Base-by-base conservation (phyloP, 1,140 invertebrate genomes). In the Dufourea novaeangliae region DNA sequence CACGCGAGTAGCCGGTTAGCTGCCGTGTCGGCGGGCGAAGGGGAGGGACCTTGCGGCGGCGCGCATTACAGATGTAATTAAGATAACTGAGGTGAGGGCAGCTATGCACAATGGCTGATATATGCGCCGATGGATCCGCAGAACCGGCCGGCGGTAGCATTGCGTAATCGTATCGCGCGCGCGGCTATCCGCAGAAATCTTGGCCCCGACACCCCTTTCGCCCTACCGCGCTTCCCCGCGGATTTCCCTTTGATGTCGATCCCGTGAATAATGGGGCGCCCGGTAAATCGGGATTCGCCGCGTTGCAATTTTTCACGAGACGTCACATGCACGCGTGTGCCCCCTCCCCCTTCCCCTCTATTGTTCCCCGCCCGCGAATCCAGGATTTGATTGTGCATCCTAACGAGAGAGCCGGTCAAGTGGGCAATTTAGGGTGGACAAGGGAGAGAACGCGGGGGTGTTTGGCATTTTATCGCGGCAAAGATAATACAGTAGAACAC, bases 31-130 rank as follows among this genome's bases (percentile, higher is more conserved):
- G 72, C 68, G 84, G 87, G 86, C n/a, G n/a, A n/a, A n/a, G n/a
- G n/a, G n/a, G n/a, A n/a, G n/a, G n/a, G n/a, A n/a, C n/a, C n/a
- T n/a, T n/a, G 88, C 84, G 89, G 90, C 85, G 89, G 90, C 87
- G 88, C 91, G 89, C 87, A 91, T 91, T 92, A 91, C 90, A 91
- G 90, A 92, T 91, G 91, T 91, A 91, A 92, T 92, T 91, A 92
- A 92, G 91, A 91, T 92, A 91, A 90, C 90, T 88, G 90, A 91
- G 90, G 91, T 90, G 89, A 91, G 88, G 86, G 90, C 89, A 91
- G 88, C 88, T 89, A 90, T 91, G 89, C 90, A 91, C 88, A 91
- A 90, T 91, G 88, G 70, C 78, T 91, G 90, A 92, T 91, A 87
- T 90, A 91, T 88, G 84, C 86, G 74, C 46, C 76, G 80, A 85